phyloP scores from a whole-genome alignment of 2,797 vertebrate species.

The Luscinia megarhynchos region DNA sequence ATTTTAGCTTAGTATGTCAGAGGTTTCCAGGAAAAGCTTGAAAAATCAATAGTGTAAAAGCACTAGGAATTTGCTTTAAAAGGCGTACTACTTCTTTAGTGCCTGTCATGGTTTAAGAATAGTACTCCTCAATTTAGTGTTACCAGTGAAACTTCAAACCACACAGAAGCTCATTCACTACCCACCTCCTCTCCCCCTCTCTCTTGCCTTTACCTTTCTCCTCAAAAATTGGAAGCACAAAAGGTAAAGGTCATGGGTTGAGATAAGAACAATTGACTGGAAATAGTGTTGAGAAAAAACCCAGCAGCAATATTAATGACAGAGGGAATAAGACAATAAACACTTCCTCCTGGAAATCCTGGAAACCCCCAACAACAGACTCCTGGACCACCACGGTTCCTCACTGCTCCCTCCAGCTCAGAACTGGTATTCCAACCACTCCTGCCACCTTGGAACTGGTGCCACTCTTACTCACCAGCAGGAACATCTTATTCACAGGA shows the following conservation, averaged over 20 bases:
- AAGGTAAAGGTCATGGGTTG: neutral
- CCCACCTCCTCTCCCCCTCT: neutral
- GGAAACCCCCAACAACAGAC: neutral
- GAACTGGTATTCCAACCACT: neutral
- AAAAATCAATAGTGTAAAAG: slow-evolving; percentile 33
- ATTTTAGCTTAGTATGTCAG: slow-evolving; percentile 25
- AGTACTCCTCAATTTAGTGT: neutral
- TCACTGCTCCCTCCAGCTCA: neutral
- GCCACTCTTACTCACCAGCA: neutral
- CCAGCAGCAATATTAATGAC: neutral
- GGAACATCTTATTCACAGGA: neutral
- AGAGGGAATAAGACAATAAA: neutral
- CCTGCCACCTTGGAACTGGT: neutral
- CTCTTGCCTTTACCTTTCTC: neutral
- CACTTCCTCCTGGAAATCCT: neutral
- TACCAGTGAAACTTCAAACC: neutral
- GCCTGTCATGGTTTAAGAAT: neutral
- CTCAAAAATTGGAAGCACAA: fast-evolving
- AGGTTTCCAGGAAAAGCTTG: slow-evolving; percentile 36
- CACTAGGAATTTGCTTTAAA: slow-evolving; percentile 28
- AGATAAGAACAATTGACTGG: neutral
- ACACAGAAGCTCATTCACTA: neutral
- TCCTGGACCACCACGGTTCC: fast-evolving
- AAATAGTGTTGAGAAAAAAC: neutral
- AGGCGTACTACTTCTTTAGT: slow-evolving; percentile 19